A percentile compares a stretch with the other conserved stretches of the same genome.
These are phyloP conservation scores for Buphagus erythrorhynchus DNA, from an alignment of 2,797 vertebrate genomes.

Conservation along the genomic window DNA sequence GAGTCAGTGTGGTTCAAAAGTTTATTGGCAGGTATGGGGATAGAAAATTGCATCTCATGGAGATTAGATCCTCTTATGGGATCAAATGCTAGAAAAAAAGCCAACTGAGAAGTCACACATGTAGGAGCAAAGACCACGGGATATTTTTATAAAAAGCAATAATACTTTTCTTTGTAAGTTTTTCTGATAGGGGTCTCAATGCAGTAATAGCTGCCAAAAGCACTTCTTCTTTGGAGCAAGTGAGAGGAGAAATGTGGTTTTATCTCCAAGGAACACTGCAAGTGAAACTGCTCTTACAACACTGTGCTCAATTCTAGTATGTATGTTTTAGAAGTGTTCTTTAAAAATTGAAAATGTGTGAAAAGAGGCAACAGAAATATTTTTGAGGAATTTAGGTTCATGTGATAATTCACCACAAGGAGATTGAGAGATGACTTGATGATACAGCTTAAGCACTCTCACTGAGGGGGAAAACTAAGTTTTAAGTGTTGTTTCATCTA, in stretches of 20 bases:
- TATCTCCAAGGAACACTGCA: neutral
- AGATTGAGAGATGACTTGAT: neutral
- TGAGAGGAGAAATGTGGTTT: neutral
- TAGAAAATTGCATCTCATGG: neutral
- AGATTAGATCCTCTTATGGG: neutral
- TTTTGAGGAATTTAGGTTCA: neutral
- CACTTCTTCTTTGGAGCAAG: neutral
- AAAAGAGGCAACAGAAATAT: neutral
- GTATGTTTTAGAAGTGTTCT: neutral
- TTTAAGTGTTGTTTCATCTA: neutral
- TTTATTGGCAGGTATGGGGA: neutral
- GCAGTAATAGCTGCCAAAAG: neutral
- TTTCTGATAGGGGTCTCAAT: neutral
- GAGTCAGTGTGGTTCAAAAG: neutral
- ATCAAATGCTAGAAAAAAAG: neutral
- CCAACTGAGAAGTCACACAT: neutral
- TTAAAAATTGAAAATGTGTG: neutral
- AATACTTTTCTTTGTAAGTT: neutral
- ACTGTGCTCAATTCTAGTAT: neutral
- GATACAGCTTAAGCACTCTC: neutral
- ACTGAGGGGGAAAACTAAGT: fast-evolving
- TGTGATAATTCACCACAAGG: neutral
- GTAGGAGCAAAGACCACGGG: neutral
- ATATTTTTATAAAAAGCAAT: neutral
- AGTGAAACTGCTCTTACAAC: neutral